Percentiles rank a stretch among this genome's conserved stretches.
Conservation (phyloP, 2,113 vertebrate genomes). For the Ameiurus melas region DNA sequence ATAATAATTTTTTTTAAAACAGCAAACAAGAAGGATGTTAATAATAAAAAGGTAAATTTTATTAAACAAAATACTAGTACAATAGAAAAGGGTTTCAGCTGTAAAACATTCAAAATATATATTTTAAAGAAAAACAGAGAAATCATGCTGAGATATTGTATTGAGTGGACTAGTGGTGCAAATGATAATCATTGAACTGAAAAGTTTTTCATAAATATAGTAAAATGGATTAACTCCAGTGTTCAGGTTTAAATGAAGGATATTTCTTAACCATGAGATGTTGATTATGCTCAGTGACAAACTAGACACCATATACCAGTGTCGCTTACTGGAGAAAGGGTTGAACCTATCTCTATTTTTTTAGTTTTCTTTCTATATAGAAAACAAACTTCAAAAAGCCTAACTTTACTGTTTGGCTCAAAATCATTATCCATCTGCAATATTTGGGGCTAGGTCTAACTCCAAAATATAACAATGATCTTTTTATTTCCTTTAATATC, state of each 20-base stretch:
- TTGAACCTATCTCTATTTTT: not conserved
- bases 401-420: not conserved
- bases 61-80: conserved; percentile 30
- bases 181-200: conserved; percentile 48
- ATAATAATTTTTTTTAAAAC: not conserved
- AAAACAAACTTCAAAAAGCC: not conserved
- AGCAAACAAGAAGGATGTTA: conserved; percentile 1
- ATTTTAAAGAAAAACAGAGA: conserved; percentile 11
- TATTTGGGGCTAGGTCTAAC: not conserved
- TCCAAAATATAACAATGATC: not conserved
- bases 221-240: conserved; percentile 20
- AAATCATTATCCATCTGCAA: not conserved
- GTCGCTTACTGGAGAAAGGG: not conserved
- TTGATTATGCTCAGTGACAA: not conserved
- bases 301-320: not conserved
- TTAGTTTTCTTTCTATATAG: not conserved
- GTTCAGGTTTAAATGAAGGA: conserved; percentile 17
- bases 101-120: conserved; percentile 10
- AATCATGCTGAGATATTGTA: not conserved
- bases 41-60: conserved; percentile 23
- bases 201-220: conserved; percentile 19
- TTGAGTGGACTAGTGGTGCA: not conserved
- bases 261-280: not conserved
- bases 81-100: conserved; percentile 21
- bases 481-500: not conserved